A percentile compares a stretch with the other conserved stretches of the same genome.
Evolutionary conservation across 1,140 invertebrate species (phyloP).

Genomic region (Drosophila sucinea): DNA sequence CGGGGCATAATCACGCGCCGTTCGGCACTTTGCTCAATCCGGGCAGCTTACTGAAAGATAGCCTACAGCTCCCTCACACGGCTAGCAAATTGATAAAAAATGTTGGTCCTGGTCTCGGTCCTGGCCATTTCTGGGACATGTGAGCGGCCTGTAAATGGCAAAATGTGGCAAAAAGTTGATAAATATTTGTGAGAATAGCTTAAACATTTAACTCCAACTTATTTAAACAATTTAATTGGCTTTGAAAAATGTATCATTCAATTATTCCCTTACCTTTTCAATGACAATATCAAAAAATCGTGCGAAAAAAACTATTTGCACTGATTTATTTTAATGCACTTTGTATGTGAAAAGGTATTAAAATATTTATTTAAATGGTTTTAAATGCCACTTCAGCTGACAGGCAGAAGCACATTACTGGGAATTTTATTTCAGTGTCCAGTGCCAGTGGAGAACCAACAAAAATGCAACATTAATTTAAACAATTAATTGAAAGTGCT

Average conservation of each 20-base stretch:
- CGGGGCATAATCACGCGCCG: slow-evolving; percentile 52
- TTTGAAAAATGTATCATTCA: background rate
- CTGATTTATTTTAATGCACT: slow-evolving; percentile 72
- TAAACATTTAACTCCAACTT: background rate
- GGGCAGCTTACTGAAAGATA: slow-evolving; percentile 50
- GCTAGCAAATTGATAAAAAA: slow-evolving; percentile 68
- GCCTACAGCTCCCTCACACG: slow-evolving; percentile 25
- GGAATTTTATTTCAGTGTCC: slow-evolving; percentile 39
- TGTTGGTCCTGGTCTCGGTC: slow-evolving; percentile 28
- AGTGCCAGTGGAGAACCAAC: background rate
- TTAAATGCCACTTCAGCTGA: slow-evolving; percentile 72
- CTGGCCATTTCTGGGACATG: background rate
- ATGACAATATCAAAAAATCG: background rate
- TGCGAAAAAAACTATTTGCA: background rate
- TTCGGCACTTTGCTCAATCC: slow-evolving; percentile 68
- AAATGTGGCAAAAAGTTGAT: slow-evolving; percentile 22
- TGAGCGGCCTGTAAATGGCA: slow-evolving; percentile 58
- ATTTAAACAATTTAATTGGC: slow-evolving; percentile 10
- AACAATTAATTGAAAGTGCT: slow-evolving; percentile 9
- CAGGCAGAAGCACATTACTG: slow-evolving; percentile 36
- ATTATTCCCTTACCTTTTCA: slow-evolving; percentile 13
- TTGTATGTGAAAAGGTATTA: slow-evolving; percentile 39
- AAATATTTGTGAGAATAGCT: background rate
- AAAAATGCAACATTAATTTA: background rate
- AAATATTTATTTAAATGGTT: slow-evolving; percentile 59